Conservation (phyloP, 2,888 invertebrate species). For the Odontothrips loti region DNA sequence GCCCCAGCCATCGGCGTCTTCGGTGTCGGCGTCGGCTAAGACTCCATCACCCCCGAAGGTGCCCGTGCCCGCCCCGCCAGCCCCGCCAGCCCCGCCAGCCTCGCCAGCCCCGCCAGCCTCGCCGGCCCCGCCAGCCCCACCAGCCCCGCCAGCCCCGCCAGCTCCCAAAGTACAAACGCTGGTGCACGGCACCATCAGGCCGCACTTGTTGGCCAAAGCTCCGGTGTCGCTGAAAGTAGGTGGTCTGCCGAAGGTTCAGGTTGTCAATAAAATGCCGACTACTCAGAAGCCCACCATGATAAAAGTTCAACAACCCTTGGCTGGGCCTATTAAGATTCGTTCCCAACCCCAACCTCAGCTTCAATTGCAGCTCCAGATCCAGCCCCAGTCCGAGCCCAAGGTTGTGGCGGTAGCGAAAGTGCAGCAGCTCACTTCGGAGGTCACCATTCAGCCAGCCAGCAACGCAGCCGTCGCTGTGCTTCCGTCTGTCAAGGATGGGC, state of each 20-base stretch:
- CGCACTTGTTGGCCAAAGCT: too few relatives aligned
- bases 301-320: too few relatives aligned
- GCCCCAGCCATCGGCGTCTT: not conserved
- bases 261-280: too few relatives aligned
- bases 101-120: not conserved
- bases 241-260: too few relatives aligned
- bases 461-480: too few relatives aligned
- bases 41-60: not conserved
- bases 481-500: too few relatives aligned
- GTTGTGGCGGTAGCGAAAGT: not conserved
- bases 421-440: too few relatives aligned
- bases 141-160: not conserved
- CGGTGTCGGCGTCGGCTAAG: not conserved
- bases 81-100: not conserved
- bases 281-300: too few relatives aligned
- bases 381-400: not conserved
- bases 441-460: too few relatives aligned
- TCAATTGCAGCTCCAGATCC: not conserved
- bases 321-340: too few relatives aligned
- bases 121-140: not conserved
- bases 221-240: too few relatives aligned
- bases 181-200: too few relatives aligned
- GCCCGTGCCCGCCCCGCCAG: not conserved
- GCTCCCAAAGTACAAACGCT: not conserved
- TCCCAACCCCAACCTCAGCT: not conserved